phyloP scores from a whole-genome alignment of 92 coral and sea anemone species.

The Parazoanthus swiftii region DNA sequence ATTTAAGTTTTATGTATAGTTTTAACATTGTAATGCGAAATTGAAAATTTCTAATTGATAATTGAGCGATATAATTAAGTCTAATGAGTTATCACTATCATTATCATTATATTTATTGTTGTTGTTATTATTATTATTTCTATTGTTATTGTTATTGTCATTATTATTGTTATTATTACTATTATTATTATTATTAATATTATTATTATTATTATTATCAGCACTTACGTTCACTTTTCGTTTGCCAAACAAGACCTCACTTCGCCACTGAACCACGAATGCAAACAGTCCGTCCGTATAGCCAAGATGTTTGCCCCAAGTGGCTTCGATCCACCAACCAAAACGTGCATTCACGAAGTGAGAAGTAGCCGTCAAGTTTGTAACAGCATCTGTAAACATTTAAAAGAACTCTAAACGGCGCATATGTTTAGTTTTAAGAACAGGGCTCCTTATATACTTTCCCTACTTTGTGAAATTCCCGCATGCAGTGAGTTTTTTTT shows the following conservation, averaged over 20 bases:
- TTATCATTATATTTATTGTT: background rate
- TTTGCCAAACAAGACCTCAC: background rate
- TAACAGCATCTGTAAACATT: background rate
- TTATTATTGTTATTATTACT: background rate
- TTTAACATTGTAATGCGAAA: no score
- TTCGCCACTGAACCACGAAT: conserved; percentile 21
- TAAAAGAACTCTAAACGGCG: background rate
- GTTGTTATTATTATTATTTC: background rate
- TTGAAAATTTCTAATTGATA: no score
- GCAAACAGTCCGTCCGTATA: background rate
- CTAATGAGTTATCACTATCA: background rate
- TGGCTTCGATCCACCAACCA: conserved; percentile 24
- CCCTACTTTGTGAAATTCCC: no score
- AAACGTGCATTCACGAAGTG: conserved; percentile 13
- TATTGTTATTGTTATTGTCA: background rate
- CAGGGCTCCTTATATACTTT: no score
- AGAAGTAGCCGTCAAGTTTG: background rate
- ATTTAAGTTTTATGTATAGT: no score
- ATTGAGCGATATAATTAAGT: no score
- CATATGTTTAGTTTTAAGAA: background rate
- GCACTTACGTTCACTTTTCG: conserved; percentile 22
- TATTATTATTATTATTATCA: background rate
- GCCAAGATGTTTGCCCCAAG: background rate
- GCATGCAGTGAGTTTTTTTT: no score
- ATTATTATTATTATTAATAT: background rate